Base-by-base conservation (phyloP, 1,140 invertebrate species). In the Euglossa dilemma region DNA sequence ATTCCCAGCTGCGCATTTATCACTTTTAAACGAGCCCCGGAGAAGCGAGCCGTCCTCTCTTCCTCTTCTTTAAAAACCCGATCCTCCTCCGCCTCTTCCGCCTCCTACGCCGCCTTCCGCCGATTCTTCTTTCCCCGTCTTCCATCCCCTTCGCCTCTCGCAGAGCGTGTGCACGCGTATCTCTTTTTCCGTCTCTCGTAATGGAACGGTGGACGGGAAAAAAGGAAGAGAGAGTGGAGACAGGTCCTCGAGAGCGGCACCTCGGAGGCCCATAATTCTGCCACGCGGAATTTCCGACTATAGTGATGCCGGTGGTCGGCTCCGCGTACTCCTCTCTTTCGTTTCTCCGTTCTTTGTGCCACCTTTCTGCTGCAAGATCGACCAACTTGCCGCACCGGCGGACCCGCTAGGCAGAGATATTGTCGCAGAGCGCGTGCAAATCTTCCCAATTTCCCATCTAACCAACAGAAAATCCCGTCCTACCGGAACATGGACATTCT, bases 1-100 rank as follows among this genome's bases (percentile, higher is more conserved):
- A 93, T 93, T 92, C 91, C 89, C 88, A 87, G 70, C 87, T 83
- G 86, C 80, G 91, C 92, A 93, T 93, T 93, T 93, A 93, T 93
- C 93, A 93, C 90, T 92, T 93, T 92, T 91, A 92, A 93, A 93
- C 91, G 90, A 90, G 86, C 78, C 85, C 50, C 50, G 79, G 90
- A 92, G 86, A 87, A 91, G 67, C 71, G 70, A 56, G 28, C 28
- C 45, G 59, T 43, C 69, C 84, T 72, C 66, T 80, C 79, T 54
- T 80, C 67, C 70, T 82, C 73, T 84, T 80, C 85, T 90, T 83
- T 80, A 80, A 73, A 56, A 50, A 63, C 1, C 57, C 73, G 23
- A 85, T 69, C 84, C 69, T 66, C 61, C 61, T 6, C 63, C 43
- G 69, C 70, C 77, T n/a, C 57, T 78, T 63, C 36, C 36, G 36